Conservation (phyloP, 2,888 invertebrate genomes). For the Kuschelorhynchus macadamiae region DNA sequence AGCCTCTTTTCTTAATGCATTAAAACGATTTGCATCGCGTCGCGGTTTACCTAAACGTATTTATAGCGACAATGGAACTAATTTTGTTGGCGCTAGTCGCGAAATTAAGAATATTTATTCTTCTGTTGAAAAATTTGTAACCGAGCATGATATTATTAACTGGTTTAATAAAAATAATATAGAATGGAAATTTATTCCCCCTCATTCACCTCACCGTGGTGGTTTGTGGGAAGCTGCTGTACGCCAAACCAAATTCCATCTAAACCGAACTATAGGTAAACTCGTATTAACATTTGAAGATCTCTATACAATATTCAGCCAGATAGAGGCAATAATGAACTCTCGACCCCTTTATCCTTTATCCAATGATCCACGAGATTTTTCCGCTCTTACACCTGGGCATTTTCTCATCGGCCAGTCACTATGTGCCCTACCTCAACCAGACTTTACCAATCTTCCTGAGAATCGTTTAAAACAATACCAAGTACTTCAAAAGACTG, state of each 20-base stretch:
- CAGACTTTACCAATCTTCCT: too few relatives aligned
- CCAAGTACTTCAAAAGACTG: too few relatives aligned
- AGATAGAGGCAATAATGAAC: too few relatives aligned
- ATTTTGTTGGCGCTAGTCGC: constrained; percentile 39
- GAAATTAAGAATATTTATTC: constrained; percentile 32
- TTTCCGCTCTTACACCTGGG: too few relatives aligned
- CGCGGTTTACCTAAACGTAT: constrained; percentile 29
- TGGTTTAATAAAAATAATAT: constrained; percentile 16
- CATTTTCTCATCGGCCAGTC: too few relatives aligned
- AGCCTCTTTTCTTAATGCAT: constrained; percentile 33
- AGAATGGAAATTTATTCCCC: constrained; percentile 24
- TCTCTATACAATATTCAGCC: constrained; percentile 5
- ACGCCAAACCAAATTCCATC: constrained; percentile 11
- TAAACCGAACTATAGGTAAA: constrained; percentile 10
- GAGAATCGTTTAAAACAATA: too few relatives aligned
- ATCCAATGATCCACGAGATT: too few relatives aligned
- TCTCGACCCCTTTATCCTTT: too few relatives aligned
- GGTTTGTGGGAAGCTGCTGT: constrained; percentile 23
- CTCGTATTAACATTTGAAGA: constrained; percentile 20
- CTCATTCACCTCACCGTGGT: constrained; percentile 15
- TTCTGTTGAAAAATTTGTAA: constrained; percentile 13
- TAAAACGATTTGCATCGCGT: constrained; percentile 41
- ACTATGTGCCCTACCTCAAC: too few relatives aligned
- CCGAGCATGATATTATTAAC: constrained; percentile 14
- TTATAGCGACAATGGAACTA: constrained; percentile 44